These are phyloP conservation scores for Conger conger DNA, from an alignment of 2,113 vertebrate species.

Conservation along the genomic window DNA sequence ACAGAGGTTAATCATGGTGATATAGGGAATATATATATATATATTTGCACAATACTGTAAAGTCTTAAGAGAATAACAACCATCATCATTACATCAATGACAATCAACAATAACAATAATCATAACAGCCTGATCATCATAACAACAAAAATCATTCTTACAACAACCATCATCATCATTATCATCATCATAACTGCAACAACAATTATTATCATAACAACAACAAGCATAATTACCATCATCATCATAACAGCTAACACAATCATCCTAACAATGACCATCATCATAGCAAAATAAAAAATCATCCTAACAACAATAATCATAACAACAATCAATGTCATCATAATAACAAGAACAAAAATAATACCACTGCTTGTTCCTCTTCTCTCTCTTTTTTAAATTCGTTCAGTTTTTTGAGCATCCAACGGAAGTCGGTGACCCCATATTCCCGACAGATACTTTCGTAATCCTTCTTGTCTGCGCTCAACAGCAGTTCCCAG, in stretches of 20 bases:
- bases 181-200: no score
- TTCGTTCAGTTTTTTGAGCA: constrained; percentile 79
- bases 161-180: neutral
- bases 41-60: neutral
- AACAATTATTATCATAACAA: no score
- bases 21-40: neutral
- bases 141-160: constrained; percentile 3
- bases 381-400: constrained; percentile 71
- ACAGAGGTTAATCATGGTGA: neutral
- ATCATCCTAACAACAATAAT: neutral
- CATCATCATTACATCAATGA: no score
- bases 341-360: neutral
- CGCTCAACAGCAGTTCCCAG: constrained; percentile 78
- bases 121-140: neutral
- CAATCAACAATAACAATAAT: no score
- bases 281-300: neutral
- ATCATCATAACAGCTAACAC: no score
- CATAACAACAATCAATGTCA: neutral
- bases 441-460: constrained; percentile 78
- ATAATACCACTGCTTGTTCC: constrained; percentile 70
- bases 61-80: neutral
- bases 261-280: neutral
- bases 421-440: constrained; percentile 80
- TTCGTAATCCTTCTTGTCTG: constrained; percentile 83
- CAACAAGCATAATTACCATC: neutral